Evolutionary conservation across 2,113 vertebrate genomes (phyloP).

Genomic region (Mormoops blainvillei): DNA sequence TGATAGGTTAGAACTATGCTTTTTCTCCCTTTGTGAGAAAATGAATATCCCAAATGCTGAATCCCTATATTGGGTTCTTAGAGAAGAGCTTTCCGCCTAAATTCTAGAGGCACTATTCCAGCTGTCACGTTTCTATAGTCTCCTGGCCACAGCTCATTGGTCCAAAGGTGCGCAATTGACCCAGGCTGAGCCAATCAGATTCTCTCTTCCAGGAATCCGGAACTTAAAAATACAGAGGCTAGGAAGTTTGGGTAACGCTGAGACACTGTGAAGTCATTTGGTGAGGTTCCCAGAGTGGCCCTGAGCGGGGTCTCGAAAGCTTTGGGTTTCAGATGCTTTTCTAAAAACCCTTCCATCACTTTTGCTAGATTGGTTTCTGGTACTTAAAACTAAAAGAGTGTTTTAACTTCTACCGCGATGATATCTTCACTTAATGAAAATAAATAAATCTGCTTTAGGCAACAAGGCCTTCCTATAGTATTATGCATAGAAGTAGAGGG

Average conservation of each 20-base stretch:
- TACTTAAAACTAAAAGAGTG: background rate
- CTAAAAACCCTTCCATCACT: background rate
- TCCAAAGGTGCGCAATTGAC: background rate
- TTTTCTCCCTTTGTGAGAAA: background rate
- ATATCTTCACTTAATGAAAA: background rate
- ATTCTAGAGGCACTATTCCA: background rate
- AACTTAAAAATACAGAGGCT: background rate
- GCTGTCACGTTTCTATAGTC: background rate
- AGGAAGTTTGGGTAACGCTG: background rate
- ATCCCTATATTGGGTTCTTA: background rate
- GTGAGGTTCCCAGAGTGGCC: background rate
- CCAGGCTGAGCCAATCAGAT: background rate
- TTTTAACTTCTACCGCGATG: background rate
- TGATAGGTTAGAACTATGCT: background rate
- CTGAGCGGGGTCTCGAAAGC: background rate
- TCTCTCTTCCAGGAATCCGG: background rate
- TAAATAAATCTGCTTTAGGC: background rate
- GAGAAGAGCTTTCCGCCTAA: background rate
- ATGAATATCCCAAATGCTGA: background rate
- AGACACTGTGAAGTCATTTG: background rate
- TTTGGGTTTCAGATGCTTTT: background rate
- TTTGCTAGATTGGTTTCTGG: background rate
- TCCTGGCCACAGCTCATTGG: background rate
- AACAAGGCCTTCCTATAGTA: background rate
- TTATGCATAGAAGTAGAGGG: background rate